A percentile compares a stretch with the other conserved stretches of the same genome.
These are phyloP conservation scores for Enteromius unitaeniatus DNA, from an alignment of 2,797 vertebrate species.

Conservation along the genomic window DNA sequence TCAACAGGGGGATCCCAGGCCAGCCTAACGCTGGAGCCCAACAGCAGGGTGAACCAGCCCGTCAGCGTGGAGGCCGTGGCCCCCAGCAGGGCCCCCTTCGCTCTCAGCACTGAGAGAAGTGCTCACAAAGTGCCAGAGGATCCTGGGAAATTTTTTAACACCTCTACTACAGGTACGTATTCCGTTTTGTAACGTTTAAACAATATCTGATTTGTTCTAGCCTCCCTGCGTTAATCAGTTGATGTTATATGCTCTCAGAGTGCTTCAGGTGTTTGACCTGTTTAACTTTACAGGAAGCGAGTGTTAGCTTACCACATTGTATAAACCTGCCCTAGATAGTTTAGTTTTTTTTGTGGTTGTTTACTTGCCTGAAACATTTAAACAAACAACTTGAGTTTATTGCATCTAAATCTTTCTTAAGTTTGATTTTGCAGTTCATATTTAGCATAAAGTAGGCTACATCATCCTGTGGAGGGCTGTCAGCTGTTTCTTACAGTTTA, in stretches of 20 bases:
- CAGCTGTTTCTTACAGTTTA: slow-evolving; percentile 1
- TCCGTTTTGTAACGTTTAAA: neutral
- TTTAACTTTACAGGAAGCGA: neutral
- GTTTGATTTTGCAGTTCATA: neutral
- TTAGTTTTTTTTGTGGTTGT: neutral
- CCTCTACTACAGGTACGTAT: slow-evolving; percentile 78
- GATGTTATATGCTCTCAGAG: neutral
- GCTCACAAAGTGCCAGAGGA: slow-evolving; percentile 77
- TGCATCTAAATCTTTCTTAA: neutral
- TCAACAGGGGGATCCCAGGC: slow-evolving; percentile 67
- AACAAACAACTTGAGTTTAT: neutral
- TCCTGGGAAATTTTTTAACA: slow-evolving; percentile 79
- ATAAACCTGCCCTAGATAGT: neutral
- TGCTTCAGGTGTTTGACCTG: slow-evolving; percentile 16
- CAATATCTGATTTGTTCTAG: neutral
- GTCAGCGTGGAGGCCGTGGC: slow-evolving; percentile 56
- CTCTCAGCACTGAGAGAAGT: slow-evolving; percentile 71
- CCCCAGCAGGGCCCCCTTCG: slow-evolving; percentile 44
- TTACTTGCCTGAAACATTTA: slow-evolving; percentile 2
- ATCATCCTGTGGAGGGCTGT: neutral
- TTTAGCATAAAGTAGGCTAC: neutral
- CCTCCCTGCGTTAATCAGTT: neutral
- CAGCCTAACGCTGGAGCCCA: slow-evolving; percentile 56
- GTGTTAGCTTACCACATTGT: neutral
- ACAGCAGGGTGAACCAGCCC: slow-evolving; percentile 70